Conservation (phyloP, 1,140 invertebrate genomes). For the Galleria mellonella region DNA sequence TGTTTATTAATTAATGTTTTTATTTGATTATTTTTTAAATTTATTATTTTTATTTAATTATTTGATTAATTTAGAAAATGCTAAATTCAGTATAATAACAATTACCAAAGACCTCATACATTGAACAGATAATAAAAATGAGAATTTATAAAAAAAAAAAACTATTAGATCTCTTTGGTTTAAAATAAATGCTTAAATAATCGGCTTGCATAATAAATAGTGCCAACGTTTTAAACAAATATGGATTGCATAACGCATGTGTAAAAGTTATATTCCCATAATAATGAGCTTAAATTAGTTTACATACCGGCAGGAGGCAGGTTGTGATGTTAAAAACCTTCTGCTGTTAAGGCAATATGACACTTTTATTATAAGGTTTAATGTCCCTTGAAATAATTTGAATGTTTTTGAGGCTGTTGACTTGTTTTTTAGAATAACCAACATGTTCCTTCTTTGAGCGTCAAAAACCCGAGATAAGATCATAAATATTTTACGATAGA, state of each 20-base stretch:
- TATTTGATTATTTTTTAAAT: no score
- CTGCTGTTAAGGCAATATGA: slow-evolving; percentile 25
- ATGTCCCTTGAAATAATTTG: slow-evolving; percentile 22
- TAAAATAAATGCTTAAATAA: not conserved
- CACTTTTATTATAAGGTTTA: slow-evolving; percentile 22
- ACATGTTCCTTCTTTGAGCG: no score
- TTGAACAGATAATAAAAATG: no score
- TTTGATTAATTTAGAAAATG: no score
- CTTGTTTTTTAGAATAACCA: not conserved
- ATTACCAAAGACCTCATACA: no score
- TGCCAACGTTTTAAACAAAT: slow-evolving; percentile 20
- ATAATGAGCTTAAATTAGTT: slow-evolving; percentile 43
- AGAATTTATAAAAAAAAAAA: no score
- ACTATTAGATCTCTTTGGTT: no score
- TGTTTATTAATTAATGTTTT: no score
- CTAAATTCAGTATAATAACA: no score
- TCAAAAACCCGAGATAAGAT: no score
- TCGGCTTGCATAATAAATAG: slow-evolving; percentile 7
- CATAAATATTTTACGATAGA: no score
- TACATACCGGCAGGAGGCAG: slow-evolving; percentile 20
- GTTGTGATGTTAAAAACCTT: slow-evolving; percentile 34
- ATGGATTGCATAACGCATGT: slow-evolving; percentile 2
- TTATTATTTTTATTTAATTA: no score
- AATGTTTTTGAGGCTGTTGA: slow-evolving; percentile 16
- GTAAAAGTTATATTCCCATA: slow-evolving; percentile 18